Evolutionary conservation across 2,888 invertebrate genomes (phyloP), one percentile per base, ranked within the genome.

Genomic region (Diaprepes abbreviatus): DNA sequence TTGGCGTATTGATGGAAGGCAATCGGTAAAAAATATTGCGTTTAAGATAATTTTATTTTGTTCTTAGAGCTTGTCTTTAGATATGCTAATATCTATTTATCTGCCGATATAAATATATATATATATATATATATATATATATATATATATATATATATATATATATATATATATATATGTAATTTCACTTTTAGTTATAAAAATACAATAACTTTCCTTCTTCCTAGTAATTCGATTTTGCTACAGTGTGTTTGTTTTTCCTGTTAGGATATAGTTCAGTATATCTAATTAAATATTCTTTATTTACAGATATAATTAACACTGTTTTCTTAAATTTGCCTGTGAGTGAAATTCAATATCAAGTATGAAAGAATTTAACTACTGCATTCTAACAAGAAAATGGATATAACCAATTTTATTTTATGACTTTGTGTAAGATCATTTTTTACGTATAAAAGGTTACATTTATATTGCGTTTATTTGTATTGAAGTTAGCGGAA

Each of bases 271-370:
- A 28, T 12, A 28, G 48, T 50, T 50, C 3, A 45, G 45, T 45
- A 45, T 45, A 16, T 50, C 48, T 50, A 33, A 28, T 54, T 60
- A 43, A 45, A 21, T 54, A 19, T 63, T 40, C 14, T 14, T 33
- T 43, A 78, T 36, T 64, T 60, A 43, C 45, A 10, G 31, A 48
- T 12, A 40, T 24, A 33, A 24, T 58, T 33, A 60, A 24, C 24
- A 28, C 24, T 17, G 36, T 45, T 52, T 52, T 58, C 48, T 43
- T 43, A 31, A 16, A 10, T 24, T 1, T 12, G 28, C 3, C 6
- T n/a, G 1, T 16, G 28, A 14, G 28, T 28, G 28, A 28, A n/a
- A 50, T 50, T 50, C 3, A 28, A 28, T 16, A 50, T 16, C 28
- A 45, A 45, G 24, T 2, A 24, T 45, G 1, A 45, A 24, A 24